These are phyloP conservation scores for Julus scandinavius DNA, from an alignment of 2,888 invertebrate genomes.

Conservation along the genomic window DNA sequence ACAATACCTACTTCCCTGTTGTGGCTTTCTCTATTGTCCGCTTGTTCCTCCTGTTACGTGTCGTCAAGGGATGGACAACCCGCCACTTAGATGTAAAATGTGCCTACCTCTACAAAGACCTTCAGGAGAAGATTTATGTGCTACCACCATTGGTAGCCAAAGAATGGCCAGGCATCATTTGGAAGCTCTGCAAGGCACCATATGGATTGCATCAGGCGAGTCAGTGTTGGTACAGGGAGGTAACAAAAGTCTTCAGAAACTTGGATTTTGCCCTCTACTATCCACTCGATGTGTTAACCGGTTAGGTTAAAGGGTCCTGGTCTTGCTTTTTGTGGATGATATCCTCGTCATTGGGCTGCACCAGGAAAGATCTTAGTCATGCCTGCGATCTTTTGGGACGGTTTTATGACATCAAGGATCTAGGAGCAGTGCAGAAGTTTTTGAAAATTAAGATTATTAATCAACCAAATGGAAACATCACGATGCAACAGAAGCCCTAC, in stretches of 20 bases:
- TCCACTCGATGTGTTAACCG: neutral
- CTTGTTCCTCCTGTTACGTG: neutral
- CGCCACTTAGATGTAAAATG: neutral
- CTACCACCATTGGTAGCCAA: neutral
- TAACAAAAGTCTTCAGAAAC: neutral
- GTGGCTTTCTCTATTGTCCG: neutral
- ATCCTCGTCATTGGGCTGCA: neutral
- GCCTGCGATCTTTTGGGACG: neutral
- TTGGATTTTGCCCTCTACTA: neutral
- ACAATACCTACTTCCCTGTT: neutral
- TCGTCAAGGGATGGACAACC: neutral
- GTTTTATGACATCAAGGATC: neutral
- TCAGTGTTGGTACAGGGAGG: neutral
- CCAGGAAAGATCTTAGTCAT: neutral
- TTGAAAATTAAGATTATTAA: neutral
- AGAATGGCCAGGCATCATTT: neutral
- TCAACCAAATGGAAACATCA: neutral
- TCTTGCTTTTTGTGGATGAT: neutral
- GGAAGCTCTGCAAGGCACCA: neutral
- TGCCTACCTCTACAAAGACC: neutral
- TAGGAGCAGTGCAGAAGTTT: neutral
- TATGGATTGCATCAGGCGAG: neutral
- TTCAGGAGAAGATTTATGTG: neutral
- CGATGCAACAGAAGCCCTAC: neutral
- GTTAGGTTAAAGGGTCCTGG: neutral